These are phyloP conservation scores for Neoitamus cyanurus DNA, from an alignment of 2,888 invertebrate species.

Conservation along the genomic window DNA sequence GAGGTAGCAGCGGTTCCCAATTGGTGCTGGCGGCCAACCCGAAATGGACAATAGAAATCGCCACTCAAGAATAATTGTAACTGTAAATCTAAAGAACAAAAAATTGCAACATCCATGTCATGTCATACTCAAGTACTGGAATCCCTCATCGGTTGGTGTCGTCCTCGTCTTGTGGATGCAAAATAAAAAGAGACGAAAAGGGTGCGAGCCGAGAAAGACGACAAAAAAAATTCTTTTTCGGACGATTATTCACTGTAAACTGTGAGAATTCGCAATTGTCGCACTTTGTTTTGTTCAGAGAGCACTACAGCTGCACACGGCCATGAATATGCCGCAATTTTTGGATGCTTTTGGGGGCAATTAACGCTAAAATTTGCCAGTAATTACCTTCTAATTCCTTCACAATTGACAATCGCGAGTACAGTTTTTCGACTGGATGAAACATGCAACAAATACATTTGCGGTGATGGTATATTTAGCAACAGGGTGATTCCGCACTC, in stretches of 20 bases:
- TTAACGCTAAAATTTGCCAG: conserved; percentile 17
- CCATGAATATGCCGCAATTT: not conserved
- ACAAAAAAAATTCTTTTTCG: not conserved
- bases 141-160: conserved; percentile 28
- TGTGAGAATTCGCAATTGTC: not conserved
- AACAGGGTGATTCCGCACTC: not conserved
- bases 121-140: conserved; percentile 41
- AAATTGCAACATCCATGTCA: conserved; percentile 4
- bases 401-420: conserved; percentile 51
- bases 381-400: conserved; percentile 44
- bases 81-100: conserved; percentile 8
- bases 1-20: not conserved
- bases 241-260: conserved; percentile 20
- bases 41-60: not conserved
- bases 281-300: not conserved
- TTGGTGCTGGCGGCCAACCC: not conserved
- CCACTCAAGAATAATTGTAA: not conserved
- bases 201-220: conserved; percentile 16
- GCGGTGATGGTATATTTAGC: not conserved
- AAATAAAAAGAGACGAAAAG: conserved; percentile 23
- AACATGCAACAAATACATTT: conserved; percentile 46
- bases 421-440: conserved; percentile 50
- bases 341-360: not conserved
- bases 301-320: not conserved
- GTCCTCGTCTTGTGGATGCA: conserved; percentile 31